Conservation (phyloP, 2,113 vertebrate genomes). For the Passer montanus region DNA sequence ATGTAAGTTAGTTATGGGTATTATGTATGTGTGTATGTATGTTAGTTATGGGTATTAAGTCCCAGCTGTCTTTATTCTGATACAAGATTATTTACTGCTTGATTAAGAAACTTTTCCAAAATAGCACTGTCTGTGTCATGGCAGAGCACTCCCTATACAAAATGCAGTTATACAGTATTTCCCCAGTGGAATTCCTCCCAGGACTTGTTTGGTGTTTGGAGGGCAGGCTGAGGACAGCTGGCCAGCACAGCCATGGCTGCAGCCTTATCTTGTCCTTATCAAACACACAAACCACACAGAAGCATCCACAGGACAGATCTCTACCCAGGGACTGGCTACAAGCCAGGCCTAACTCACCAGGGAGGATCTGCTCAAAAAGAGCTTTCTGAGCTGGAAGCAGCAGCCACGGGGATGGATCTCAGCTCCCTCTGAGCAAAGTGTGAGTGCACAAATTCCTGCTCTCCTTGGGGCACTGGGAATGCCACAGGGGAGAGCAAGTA, state of each 20-base stretch:
- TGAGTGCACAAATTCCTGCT: fast-evolving
- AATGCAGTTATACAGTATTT: background rate
- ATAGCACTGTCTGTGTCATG: background rate
- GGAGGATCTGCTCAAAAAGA: background rate
- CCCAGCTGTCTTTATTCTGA: background rate
- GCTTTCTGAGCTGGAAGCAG: background rate
- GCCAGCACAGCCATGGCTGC: background rate
- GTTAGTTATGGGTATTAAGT: background rate
- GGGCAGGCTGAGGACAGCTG: background rate
- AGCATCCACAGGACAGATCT: fast-evolving
- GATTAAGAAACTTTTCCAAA: background rate
- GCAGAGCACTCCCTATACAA: background rate
- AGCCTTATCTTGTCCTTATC: background rate
- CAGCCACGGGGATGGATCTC: background rate
- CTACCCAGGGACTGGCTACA: background rate
- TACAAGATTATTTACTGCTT: background rate
- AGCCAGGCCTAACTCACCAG: background rate
- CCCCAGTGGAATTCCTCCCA: background rate
- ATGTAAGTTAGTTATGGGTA: background rate
- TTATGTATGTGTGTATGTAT: too few relatives aligned
- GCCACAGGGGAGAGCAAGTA: background rate
- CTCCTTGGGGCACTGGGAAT: background rate
- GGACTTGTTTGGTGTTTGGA: background rate
- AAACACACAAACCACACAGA: background rate
- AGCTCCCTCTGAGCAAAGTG: background rate